These are phyloP conservation scores for Pherbina coryleti DNA, from an alignment of 2,888 invertebrate genomes.

Conservation along the genomic window DNA sequence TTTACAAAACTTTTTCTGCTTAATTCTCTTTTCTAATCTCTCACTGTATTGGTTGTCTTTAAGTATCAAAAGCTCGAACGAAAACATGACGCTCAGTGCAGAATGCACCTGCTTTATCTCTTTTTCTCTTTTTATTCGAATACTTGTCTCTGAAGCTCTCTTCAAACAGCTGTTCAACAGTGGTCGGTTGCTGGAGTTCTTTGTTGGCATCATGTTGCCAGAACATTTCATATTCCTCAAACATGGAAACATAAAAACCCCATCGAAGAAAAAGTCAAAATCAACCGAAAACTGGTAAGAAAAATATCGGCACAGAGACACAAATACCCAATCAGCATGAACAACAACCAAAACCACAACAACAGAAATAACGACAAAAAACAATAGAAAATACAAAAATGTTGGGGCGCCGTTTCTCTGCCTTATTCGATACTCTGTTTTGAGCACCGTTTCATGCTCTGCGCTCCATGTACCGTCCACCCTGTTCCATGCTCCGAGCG, in stretches of 20 bases:
- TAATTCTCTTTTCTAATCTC: background rate
- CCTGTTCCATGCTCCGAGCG: background rate
- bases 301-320: conserved; percentile 65
- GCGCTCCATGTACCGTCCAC: conserved; percentile 5
- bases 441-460: conserved; percentile 29
- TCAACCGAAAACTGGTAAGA: conserved; percentile 30
- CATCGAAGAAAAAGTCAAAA: no score
- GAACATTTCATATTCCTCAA: conserved; percentile 31
- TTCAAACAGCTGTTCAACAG: conserved; percentile 43
- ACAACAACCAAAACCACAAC: conserved; percentile 8
- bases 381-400: conserved; percentile 20
- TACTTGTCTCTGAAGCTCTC: background rate
- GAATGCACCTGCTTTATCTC: background rate
- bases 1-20: background rate
- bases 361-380: conserved; percentile 14
- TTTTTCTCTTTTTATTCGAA: background rate
- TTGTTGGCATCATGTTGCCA: conserved; percentile 49
- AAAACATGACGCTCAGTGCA: background rate
- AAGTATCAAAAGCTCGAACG: no score
- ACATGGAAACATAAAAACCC: background rate
- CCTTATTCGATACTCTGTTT: conserved; percentile 48
- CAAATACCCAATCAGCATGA: conserved; percentile 63
- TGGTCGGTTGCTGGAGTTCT: conserved; percentile 24
- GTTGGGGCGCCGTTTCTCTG: conserved; percentile 9
- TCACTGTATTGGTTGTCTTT: background rate